A percentile compares a stretch with the other conserved stretches of the same genome.
Conservation (phyloP, 2,797 vertebrate genomes). For the Erethizon dorsatum region DNA sequence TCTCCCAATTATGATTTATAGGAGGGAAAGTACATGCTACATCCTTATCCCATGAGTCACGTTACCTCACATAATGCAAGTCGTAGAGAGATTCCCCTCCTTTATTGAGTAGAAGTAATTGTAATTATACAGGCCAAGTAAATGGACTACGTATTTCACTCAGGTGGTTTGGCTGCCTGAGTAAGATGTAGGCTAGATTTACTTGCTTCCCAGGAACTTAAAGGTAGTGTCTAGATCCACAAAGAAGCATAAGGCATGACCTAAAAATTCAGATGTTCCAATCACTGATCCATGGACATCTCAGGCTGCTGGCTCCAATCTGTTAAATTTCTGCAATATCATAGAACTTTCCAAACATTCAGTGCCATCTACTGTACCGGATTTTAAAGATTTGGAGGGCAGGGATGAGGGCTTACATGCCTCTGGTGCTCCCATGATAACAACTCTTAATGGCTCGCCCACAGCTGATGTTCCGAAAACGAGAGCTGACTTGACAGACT, state of each 20-base stretch:
- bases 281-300: neutral
- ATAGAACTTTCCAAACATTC: neutral
- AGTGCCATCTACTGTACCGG: neutral
- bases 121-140: neutral
- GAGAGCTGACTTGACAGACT: constrained; percentile 34
- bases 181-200: neutral
- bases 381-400: neutral
- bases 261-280: constrained; percentile 41
- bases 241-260: neutral
- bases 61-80: neutral
- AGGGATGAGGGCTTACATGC: neutral
- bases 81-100: neutral
- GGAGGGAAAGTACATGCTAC: neutral
- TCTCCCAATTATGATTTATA: constrained; percentile 4
- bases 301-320: neutral
- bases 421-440: neutral
- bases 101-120: neutral
- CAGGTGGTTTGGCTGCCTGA: neutral
- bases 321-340: constrained; percentile 18
- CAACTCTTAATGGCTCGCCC: neutral
- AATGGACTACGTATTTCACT: neutral
- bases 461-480: neutral
- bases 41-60: neutral
- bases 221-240: neutral
- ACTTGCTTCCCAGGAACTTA: neutral